Conservation (phyloP, 1,140 invertebrate species). For the Neuroterus valhalla region DNA sequence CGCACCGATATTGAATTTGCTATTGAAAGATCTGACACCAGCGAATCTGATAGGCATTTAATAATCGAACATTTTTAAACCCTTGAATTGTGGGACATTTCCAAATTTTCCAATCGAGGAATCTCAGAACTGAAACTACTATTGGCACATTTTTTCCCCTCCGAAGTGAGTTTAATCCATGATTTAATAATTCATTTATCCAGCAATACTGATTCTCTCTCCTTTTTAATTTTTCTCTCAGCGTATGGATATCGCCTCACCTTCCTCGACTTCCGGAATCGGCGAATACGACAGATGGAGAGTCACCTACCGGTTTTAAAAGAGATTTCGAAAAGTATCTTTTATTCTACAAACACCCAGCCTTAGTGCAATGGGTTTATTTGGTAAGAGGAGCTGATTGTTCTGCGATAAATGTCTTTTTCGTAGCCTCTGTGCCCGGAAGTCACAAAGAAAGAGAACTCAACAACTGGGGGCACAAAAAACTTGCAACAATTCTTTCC, state of each 20-base stretch:
- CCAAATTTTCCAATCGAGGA: too few species aligned
- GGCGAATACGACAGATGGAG: constrained; percentile 79
- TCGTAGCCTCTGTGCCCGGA: constrained; percentile 90
- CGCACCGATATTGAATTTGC: too few species aligned
- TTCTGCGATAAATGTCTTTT: constrained; percentile 87
- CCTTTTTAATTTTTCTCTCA: constrained; percentile 40
- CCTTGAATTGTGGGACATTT: too few species aligned
- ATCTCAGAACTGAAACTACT: too few species aligned
- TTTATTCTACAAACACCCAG: constrained; percentile 81
- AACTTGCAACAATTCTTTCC: constrained; percentile 80
- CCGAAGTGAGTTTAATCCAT: too few species aligned
- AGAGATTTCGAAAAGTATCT: constrained; percentile 89
- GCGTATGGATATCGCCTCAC: constrained; percentile 88
- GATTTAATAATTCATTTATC: too few species aligned
- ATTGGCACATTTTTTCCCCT: too few species aligned
- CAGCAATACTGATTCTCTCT: constrained; percentile 17
- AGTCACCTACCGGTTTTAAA: constrained; percentile 91
- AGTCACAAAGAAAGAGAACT: constrained; percentile 78
- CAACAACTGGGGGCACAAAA: constrained; percentile 83
- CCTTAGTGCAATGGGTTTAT: constrained; percentile 84
- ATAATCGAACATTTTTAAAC: too few species aligned
- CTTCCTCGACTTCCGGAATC: constrained; percentile 79
- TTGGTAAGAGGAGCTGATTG: constrained; percentile 87
- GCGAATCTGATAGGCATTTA: too few species aligned
- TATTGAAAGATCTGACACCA: too few species aligned